Base-by-base conservation (phyloP, 2,113 vertebrate species). In the Gallinago paraguaiae region DNA sequence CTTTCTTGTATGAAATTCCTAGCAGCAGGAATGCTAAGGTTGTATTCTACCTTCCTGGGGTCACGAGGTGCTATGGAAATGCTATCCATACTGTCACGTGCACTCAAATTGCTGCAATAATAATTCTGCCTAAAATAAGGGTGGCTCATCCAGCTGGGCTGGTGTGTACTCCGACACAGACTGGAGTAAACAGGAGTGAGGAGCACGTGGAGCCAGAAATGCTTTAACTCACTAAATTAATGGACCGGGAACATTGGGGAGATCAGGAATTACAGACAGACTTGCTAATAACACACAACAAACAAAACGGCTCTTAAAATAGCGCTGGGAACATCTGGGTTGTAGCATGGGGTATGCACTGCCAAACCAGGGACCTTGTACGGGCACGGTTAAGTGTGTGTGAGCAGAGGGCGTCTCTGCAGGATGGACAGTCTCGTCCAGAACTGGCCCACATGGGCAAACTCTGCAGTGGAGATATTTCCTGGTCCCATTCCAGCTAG, bases 401-500 rank as follows among this genome's bases (percentile, higher is more conserved):
- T 11, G 61, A 90, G 90, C 70, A 61, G 88, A 87, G 71, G 28
- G 13, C 45, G 56, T 19, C 75, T 43, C 71, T 74, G 60, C 35
- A 53, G 85, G 45, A 37, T 30, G 76, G 90, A 60, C 63, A 59
- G 37, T 83, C 68, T 53, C 0, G 0, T 54, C 54, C 76, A 88
- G 59, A 90, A 57, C 50, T 48, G 57, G 79, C 60, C 54, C 15
- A 35, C 59, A 6, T 7, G 46, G 69, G 43, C 56, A 90, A 43
- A 60, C 25, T 57, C 65, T 19, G 9, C 76, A 86, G 51, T 27
- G 46, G 72, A 93, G 72, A 35, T 59, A 64, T 83, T 88, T 93
- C 64, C 80, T 95, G 94, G 91, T 92, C 51, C 81, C 8, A 0
- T 92, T 94, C 92, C 95, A 97, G 93, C 39, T 82, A 69, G 78